Evolutionary conservation across 2,888 invertebrate genomes (phyloP), one percentile per base, ranked within the genome.

Genomic region (Pyrocoelia pectoralis): DNA sequence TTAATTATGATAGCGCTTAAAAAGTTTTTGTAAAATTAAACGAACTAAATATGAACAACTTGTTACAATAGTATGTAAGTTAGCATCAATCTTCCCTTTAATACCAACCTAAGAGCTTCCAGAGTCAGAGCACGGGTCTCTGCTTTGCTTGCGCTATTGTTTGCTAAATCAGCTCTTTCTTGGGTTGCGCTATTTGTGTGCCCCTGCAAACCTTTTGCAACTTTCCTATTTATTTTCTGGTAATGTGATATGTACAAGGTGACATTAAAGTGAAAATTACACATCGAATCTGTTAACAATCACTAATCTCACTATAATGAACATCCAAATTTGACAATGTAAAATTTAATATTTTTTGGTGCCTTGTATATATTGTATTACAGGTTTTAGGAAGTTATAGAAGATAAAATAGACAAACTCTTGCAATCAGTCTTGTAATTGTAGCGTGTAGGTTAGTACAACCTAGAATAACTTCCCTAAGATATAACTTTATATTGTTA

Each of bases 71-170:
- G 70, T 71, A 68, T 68, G 70, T 73, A 73, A 73, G 72, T 72
- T 73, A 69, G 73, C 69, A 75, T 73, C 74, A 77, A 53, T 78
- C 78, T 79, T 77, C 79, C 80, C 79, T 79, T 80, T 81, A 79
- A 81, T 80, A 80, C 80, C 80, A 79, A 75, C 74, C 77, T 77
- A 78, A 79, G 82, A 82, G 80, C 80, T 82, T 81, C 80, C 81
- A 80, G 75, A 77, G 76, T 76, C 77, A 79, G 74, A 79, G 79
- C 80, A 79, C 78, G 79, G 79, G 79, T 81, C 80, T 80, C 80
- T 79, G 81, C 80, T 82, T 81, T 74, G 79, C 80, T 80, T 77
- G 76, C 76, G 77, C 77, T 75, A 76, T 76, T 70, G 71, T 78
- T 77, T 77, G 77, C 77, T 79, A 78, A 75, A 74, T 80, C 80